Evolutionary conservation across 2,113 vertebrate genomes (phyloP).

Genomic region (Zosterops borbonicus): DNA sequence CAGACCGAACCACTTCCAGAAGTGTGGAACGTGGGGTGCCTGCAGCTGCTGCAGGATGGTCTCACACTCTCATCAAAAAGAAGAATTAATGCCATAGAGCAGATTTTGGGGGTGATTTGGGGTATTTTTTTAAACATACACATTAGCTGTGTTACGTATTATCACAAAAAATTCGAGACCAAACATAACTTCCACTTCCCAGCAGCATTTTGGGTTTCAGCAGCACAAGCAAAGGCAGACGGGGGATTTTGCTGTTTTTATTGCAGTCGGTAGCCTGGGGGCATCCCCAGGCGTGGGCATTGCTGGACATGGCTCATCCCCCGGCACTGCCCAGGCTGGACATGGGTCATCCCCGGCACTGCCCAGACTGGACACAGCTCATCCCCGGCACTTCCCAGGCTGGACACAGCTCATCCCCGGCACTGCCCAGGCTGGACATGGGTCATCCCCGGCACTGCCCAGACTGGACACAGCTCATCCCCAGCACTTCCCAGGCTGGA

Average conservation of each 20-base stretch:
- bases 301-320: neutral
- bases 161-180: neutral
- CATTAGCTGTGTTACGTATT: rapidly evolving
- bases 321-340: neutral
- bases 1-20: neutral
- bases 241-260: rapidly evolving
- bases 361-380: no score
- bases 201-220: neutral
- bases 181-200: neutral
- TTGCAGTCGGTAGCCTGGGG: rapidly evolving
- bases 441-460: neutral
- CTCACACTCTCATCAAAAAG: neutral
- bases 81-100: neutral
- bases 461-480: no score
- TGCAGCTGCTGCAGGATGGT: rapidly evolving
- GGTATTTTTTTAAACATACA: rapidly evolving
- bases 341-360: no score
- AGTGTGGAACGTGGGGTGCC: neutral
- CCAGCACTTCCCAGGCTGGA: no score
- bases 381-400: no score
- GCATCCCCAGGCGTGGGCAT: rapidly evolving
- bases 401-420: no score
- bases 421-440: no score
- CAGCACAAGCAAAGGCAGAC: neutral
- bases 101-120: neutral